Evolutionary conservation across 2,888 invertebrate species (phyloP).

Genomic region (Serripes groenlandicus): DNA sequence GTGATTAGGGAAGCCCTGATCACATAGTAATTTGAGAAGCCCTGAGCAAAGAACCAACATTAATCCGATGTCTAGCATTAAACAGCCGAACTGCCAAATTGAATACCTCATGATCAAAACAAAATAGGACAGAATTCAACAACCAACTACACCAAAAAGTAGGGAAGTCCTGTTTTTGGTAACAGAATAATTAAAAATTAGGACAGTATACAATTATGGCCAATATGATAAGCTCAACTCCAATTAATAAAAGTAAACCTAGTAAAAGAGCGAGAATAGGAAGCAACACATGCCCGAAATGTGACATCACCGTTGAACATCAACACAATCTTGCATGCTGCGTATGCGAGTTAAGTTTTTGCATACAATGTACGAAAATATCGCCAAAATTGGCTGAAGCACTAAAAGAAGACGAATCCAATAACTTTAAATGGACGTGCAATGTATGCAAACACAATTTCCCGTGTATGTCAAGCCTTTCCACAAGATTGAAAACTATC

Average conservation of each 20-base stretch:
- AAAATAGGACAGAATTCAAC: neutral
- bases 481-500: neutral
- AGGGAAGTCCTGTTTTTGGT: no score
- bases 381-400: neutral
- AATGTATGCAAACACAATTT: slow-evolving; percentile 4
- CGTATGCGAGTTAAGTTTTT: neutral
- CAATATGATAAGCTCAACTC: neutral
- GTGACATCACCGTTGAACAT: neutral
- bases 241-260: neutral
- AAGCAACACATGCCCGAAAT: neutral
- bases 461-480: slow-evolving; percentile 1
- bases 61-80: no score
- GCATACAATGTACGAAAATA: neutral
- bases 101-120: neutral
- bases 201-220: no score
- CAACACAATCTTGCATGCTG: neutral
- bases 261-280: neutral
- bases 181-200: no score
- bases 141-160: neutral
- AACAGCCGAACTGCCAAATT: neutral
- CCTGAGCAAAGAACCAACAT: no score
- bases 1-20: no score
- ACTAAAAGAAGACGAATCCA: neutral
- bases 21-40: no score
- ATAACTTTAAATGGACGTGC: neutral